These are phyloP conservation scores for Stictonetta naevosa DNA, from an alignment of 2,113 vertebrate species.

Conservation along the genomic window DNA sequence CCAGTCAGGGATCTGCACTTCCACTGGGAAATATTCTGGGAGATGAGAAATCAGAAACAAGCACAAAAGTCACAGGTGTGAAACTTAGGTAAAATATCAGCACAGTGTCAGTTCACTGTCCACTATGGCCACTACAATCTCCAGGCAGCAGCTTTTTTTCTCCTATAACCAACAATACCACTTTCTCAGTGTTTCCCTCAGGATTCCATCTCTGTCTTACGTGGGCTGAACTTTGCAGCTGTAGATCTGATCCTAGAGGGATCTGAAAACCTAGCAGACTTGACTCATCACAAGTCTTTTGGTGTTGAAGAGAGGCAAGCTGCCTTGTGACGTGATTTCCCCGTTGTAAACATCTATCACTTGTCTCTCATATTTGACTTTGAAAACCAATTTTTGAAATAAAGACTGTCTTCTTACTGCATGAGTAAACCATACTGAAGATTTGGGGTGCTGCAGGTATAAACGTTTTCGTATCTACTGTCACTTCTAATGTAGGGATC, in stretches of 20 bases:
- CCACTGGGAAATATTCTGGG: not conserved
- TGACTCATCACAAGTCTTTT: not conserved
- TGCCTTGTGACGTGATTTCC: not conserved
- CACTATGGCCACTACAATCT: not conserved
- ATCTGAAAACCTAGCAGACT: not conserved
- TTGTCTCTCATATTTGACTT: not conserved
- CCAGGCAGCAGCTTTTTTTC: not conserved
- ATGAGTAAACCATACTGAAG: not conserved
- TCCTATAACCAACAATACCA: not conserved
- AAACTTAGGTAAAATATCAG: not conserved
- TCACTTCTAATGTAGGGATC: not conserved
- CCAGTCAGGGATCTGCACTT: not conserved
- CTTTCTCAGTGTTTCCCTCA: not conserved
- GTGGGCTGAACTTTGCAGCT: not conserved
- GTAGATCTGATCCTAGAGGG: not conserved
- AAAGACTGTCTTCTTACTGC: not conserved
- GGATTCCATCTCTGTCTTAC: not conserved
- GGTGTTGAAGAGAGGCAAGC: not conserved
- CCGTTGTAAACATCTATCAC: not conserved
- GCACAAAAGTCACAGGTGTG: not conserved
- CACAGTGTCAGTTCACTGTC: fast-evolving
- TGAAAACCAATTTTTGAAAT: not conserved
- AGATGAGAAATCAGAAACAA: not conserved
- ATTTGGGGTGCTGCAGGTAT: not conserved
- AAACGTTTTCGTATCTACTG: not conserved